These are phyloP conservation scores for Brenthis ino DNA, from an alignment of 2,888 invertebrate genomes.

Conservation along the genomic window DNA sequence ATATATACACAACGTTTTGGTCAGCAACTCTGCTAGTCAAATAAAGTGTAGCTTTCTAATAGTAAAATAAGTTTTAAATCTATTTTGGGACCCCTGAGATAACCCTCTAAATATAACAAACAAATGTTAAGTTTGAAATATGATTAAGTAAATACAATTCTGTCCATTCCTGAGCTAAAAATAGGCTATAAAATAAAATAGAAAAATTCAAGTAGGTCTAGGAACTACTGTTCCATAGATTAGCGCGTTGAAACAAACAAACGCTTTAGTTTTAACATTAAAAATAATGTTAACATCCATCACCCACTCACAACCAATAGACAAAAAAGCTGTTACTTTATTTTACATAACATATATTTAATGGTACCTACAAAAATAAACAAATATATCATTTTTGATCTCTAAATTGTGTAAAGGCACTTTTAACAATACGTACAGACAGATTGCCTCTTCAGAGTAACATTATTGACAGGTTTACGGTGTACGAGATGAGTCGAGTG, in stretches of 20 bases:
- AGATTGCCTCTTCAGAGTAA: slow-evolving; percentile 24
- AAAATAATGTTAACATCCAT: no score
- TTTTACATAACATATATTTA: no score
- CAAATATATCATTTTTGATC: not conserved
- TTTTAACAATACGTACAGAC: slow-evolving; percentile 23
- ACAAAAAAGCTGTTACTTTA: not conserved
- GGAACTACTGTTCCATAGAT: no score
- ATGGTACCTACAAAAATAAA: no score
- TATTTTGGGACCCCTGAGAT: not conserved
- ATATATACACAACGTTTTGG: no score
- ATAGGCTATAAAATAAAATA: no score
- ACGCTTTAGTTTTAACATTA: no score
- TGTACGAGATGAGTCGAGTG: slow-evolving; percentile 27
- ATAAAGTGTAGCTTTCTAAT: not conserved
- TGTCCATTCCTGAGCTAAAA: not conserved
- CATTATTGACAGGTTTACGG: slow-evolving; percentile 33
- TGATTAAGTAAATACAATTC: not conserved
- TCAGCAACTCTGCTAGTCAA: not conserved
- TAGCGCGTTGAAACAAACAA: no score
- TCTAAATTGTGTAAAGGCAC: slow-evolving; percentile 4
- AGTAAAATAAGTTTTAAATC: not conserved
- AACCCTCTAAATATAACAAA: no score
- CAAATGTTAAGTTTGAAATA: not conserved
- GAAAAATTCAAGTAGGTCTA: no score
- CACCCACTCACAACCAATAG: not conserved